Evolutionary conservation across 1,140 invertebrate species (phyloP), one percentile per base, ranked within the genome.

Genomic region (Rhagoletis zephyria): DNA sequence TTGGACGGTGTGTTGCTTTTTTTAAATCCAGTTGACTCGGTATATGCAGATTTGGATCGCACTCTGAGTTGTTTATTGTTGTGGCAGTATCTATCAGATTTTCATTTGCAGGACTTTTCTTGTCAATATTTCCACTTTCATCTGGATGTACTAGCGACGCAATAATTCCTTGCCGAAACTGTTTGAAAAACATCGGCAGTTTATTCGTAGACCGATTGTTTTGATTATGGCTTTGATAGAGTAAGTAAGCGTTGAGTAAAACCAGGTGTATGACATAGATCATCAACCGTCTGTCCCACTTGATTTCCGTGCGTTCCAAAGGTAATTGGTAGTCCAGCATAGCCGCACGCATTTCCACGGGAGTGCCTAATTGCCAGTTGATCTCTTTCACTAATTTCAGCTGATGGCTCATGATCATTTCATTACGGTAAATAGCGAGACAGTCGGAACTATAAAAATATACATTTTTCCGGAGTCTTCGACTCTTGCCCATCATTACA

Each of bases 371-470:
- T 4, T 63, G n/a, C 61, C 61, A 63, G 4, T 4, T 63, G 16
- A 63, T 63, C 16, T 63, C 61, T 63, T 63, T 14, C 12, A 63
- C 61, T 14, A 63, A 63, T 14, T 63, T 63, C 12, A 63, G 12
- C 4, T 63, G 61, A 63, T n/a, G 12, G n/a, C 16, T 4, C n/a
- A 14, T 1, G 9, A 14, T 63, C 61, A 63, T 63, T 63, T 63
- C 61, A 63, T 14, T 12, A 14, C n/a, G 61, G n/a, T 63, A 16
- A 9, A 91, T 91, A 7, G 90, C 90, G 85, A 91, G 51, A 16
- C 90, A 91, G 59, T 91, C 90, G 7, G 90, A 90, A 70, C 90
- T 91, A 30, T 90, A 91, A 70, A 91, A 91, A 45, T 91, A 91
- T 3, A 91, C 67, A n/a, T 88, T 88, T 65, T 91, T 91, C 0